These are phyloP conservation scores for Pocillopora damicornis DNA, from an alignment of 64 coral and sea anemone species.

Conservation along the genomic window DNA sequence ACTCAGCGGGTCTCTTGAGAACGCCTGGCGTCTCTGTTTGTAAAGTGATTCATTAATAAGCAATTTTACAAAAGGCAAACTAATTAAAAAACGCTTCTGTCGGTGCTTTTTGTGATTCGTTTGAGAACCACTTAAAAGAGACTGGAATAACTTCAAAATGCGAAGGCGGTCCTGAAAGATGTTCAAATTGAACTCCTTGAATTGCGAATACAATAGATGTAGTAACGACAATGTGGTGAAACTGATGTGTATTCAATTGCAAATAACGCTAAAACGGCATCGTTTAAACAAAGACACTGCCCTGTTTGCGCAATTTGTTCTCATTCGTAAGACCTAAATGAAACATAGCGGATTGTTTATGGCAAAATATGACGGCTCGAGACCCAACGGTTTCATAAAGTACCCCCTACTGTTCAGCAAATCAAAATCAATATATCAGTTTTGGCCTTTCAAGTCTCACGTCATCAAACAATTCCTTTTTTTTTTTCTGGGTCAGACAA, in stretches of 20 bases:
- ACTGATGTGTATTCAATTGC: not conserved
- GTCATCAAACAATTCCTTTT: not conserved
- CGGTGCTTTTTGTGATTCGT: conserved; percentile 16
- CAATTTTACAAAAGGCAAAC: conserved; percentile 61
- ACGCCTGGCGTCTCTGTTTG: conserved; percentile 56
- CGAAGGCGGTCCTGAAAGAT: conserved; percentile 8
- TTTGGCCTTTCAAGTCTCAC: not conserved
- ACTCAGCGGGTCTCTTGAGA: conserved; percentile 64
- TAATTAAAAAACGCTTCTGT: conserved; percentile 39
- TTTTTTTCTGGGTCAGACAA: not conserved
- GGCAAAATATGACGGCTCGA: conserved; percentile 13
- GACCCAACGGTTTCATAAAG: conserved; percentile 1
- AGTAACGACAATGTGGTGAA: conserved; percentile 15
- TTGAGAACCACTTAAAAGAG: not conserved
- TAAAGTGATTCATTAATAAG: conserved; percentile 65
- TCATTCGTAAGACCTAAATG: not conserved
- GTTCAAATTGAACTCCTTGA: not conserved
- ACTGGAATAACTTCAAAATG: conserved; percentile 13
- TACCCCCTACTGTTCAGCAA: not conserved
- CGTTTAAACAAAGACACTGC: not conserved
- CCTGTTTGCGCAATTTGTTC: conserved; percentile 13
- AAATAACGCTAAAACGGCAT: conserved; percentile 6
- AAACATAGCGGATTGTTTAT: not conserved
- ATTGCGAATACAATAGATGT: not conserved
- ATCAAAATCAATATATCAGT: not conserved